Conservation (phyloP, 2,113 vertebrate species). For the Ceyx margarethae region DNA sequence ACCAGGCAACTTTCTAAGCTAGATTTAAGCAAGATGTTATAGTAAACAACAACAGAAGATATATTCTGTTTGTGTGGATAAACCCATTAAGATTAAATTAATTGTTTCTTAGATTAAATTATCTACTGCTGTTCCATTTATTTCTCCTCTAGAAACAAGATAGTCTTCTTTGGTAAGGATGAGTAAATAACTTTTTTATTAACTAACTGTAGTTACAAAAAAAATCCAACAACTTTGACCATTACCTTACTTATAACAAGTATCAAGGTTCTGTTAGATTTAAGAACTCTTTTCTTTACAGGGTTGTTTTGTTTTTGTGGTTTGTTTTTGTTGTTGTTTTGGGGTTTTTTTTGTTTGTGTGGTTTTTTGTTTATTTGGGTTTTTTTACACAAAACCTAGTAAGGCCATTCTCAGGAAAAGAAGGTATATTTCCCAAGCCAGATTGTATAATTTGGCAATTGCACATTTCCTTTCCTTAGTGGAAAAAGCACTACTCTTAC, state of each 20-base stretch:
- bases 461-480: slow-evolving; percentile 37
- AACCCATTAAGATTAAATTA: background rate
- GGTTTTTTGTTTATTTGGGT: background rate
- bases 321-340: background rate
- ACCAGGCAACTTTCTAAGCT: background rate
- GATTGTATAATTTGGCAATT: slow-evolving; percentile 44
- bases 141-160: background rate
- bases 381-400: background rate
- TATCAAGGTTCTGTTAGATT: background rate
- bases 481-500: slow-evolving; percentile 48
- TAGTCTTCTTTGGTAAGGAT: background rate
- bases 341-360: background rate
- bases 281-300: background rate
- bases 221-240: background rate
- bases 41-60: background rate
- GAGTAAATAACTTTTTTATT: background rate
- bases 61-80: background rate
- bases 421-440: slow-evolving; percentile 42
- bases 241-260: background rate
- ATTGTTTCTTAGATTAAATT: background rate
- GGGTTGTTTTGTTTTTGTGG: background rate
- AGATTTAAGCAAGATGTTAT: background rate
- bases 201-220: background rate
- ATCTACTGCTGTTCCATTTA: background rate
- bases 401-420: slow-evolving; percentile 20